Percentiles rank a stretch among this genome's conserved stretches.
Evolutionary conservation across 2,113 vertebrate genomes (phyloP).

Genomic region (Cyanocitta stelleri): DNA sequence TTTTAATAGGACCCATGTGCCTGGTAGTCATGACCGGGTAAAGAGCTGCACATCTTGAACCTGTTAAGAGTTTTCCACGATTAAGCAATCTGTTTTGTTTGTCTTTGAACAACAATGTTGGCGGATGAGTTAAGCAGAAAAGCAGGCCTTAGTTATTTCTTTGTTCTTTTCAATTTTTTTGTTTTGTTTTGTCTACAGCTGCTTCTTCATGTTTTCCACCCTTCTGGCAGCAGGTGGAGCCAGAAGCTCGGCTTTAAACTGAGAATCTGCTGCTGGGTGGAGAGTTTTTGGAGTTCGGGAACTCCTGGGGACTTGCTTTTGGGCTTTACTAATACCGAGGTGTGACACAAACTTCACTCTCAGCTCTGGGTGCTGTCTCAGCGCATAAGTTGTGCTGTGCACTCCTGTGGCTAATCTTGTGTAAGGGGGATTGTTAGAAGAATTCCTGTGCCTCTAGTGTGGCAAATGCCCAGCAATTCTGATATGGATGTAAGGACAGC

Average conservation of each 20-base stretch:
- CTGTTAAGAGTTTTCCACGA: background rate
- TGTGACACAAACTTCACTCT: background rate
- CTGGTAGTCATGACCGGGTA: background rate
- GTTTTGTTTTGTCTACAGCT: background rate
- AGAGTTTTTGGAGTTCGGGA: background rate
- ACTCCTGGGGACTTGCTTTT: background rate
- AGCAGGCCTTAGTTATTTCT: background rate
- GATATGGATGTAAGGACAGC: background rate
- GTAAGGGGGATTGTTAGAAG: background rate
- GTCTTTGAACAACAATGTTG: background rate
- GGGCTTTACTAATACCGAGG: background rate
- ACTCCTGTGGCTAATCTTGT: background rate
- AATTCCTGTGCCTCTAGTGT: background rate
- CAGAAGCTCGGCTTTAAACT: slow-evolving; percentile 3
- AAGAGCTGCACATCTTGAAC: background rate
- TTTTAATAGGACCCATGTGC: background rate
- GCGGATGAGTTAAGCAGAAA: background rate
- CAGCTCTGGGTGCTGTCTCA: background rate
- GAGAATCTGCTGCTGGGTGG: background rate
- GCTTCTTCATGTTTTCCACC: background rate
- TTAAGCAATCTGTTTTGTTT: background rate
- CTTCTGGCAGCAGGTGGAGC: slow-evolving; percentile 53
- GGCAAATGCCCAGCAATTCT: background rate
- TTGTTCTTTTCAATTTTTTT: too few species aligned
- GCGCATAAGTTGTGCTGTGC: fast-evolving